A percentile compares a stretch with the other conserved stretches of the same genome.
Conservation (phyloP, 2,797 vertebrate species). For the Pipistrellus pygmaeus region DNA sequence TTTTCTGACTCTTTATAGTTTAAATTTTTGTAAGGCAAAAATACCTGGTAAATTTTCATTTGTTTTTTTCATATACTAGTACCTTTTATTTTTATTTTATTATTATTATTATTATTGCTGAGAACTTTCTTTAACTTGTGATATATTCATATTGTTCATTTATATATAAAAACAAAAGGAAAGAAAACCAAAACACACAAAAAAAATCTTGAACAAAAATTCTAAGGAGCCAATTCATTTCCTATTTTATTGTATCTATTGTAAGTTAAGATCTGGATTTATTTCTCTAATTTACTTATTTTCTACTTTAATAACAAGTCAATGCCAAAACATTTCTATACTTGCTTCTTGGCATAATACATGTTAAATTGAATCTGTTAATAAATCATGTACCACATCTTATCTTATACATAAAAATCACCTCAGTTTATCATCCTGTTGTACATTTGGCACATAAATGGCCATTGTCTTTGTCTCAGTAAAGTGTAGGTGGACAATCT, state of each 20-base stretch:
- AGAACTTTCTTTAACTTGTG: conserved; percentile 86
- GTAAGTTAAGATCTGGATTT: conserved; percentile 86
- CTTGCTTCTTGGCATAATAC: conserved; percentile 86
- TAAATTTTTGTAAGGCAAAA: conserved; percentile 94
- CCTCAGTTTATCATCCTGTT: conserved; percentile 88
- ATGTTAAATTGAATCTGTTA: conserved; percentile 80
- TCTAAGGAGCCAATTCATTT: conserved; percentile 85
- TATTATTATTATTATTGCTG: conserved; percentile 45
- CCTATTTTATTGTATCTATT: conserved; percentile 85
- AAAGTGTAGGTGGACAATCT: conserved; percentile 92
- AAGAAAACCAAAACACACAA: conserved; percentile 64
- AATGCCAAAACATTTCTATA: conserved; percentile 89
- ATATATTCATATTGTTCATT: conserved; percentile 88
- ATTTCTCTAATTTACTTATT: conserved; percentile 89
- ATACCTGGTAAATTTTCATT: conserved; percentile 87
- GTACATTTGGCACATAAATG: conserved; percentile 92
- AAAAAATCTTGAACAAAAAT: conserved; percentile 78
- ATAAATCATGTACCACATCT: conserved; percentile 85
- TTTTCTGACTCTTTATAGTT: conserved; percentile 97
- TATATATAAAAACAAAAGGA: conserved; percentile 83
- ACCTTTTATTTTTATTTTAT: conserved; percentile 64
- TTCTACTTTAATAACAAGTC: conserved; percentile 88
- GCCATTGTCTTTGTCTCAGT: conserved; percentile 93
- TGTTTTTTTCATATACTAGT: conserved; percentile 88
- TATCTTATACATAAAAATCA: conserved; percentile 84